phyloP scores from a whole-genome alignment of 2,113 vertebrate species.

The Thamnophis sirtalis region DNA sequence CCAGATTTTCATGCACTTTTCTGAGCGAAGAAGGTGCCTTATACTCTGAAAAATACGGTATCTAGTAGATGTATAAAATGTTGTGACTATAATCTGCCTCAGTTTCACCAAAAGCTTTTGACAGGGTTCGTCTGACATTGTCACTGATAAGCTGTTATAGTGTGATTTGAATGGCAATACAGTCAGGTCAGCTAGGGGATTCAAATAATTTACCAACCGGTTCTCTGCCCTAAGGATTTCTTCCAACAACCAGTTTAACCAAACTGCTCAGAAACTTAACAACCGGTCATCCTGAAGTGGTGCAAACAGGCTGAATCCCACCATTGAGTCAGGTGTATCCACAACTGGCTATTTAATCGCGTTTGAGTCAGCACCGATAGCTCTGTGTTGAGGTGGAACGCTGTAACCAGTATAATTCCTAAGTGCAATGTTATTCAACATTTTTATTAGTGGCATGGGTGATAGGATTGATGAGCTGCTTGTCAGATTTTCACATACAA shows the following conservation, averaged over 20 bases:
- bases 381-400: background rate
- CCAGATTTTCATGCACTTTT: too few relatives aligned
- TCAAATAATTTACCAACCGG: too few relatives aligned
- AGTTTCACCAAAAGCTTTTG: background rate
- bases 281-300: too few relatives aligned
- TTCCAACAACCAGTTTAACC: too few relatives aligned
- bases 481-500: background rate
- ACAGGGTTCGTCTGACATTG: background rate
- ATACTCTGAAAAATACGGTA: background rate
- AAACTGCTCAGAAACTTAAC: too few relatives aligned
- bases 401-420: background rate
- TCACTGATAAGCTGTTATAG: background rate
- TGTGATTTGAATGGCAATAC: background rate
- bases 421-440: background rate
- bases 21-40: too few relatives aligned
- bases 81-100: background rate
- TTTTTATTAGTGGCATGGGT: background rate
- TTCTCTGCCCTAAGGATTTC: too few relatives aligned
- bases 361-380: background rate
- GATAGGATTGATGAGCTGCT: background rate
- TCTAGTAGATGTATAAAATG: background rate
- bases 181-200: background rate
- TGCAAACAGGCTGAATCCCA: too few relatives aligned
- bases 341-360: background rate
- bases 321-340: background rate